Base-by-base conservation (phyloP, 2,113 vertebrate species). In the Zosterops borbonicus region DNA sequence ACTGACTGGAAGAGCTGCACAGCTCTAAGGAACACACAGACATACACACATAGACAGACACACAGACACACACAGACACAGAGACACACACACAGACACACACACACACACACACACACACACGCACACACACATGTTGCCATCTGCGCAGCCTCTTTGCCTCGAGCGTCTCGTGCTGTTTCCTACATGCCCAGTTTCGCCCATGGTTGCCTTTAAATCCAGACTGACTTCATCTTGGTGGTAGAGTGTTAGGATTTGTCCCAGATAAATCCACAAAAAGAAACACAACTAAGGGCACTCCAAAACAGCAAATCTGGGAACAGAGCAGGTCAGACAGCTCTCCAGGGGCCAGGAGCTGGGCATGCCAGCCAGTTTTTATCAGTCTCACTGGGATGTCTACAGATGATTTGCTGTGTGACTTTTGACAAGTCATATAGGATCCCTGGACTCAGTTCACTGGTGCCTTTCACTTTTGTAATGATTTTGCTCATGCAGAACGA, bases 101-200 rank as follows among this genome's bases (percentile, higher is more conserved):
- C 12, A 14, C 12, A 68, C 28, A 79, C 14, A 71, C 23, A 39
- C 14, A 31, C 21, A 67, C 42, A 42, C 16, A 29, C 27, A 16
- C 5, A 65, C 33, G 41, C 23, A 46, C 21, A 52, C 14, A 31
- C 25, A 25, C 62, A 14, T 39, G 39, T 65, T 73, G 84, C 84
- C 9, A 42, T 69, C 86, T 33, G 6, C 3, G 18, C 87, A 90
- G 73, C 89, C 93, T 94, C 69, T 74, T 84, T 0, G 81, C 96
- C 93, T 69, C 79, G 4, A 96, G 94, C 83, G 1, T n/a, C 82
- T 69, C 15, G 2, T 10, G 59, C 95, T 71, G 80, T 90, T 96
- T 89, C 83, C 64, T 35, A 91, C 96, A 70, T 88, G 95, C 92
- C 96, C 1, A 12, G 96, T 97, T 97, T 97, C 92, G 81, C 95